Evolutionary conservation across 2,888 invertebrate species (phyloP), one percentile per base, ranked within the genome.

Genomic region (Ichneumoninae sp.): DNA sequence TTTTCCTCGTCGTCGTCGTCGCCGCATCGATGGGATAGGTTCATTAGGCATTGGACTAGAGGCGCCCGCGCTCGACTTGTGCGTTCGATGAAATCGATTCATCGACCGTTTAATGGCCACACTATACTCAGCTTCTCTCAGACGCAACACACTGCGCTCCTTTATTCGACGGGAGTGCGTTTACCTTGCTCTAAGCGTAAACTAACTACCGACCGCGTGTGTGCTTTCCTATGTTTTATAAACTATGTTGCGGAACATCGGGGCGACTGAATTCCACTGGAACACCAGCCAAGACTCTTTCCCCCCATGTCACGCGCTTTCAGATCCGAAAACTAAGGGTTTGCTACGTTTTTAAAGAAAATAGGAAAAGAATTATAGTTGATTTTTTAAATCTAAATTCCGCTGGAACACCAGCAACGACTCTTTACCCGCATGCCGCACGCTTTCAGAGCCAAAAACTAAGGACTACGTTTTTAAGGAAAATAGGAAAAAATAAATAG

Each of bases 41-140:
- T 80, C 80, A 75, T 80, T 80, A 80, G 80, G 68, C 76, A 36
- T 6, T 3, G n/a, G 26, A 10, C 22, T 10, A 44, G 74, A 68
- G 47, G 50, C 47, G 72, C 44, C 60, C 66, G 57, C 30, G 47
- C 26, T 65, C 44, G 66, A 44, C 30, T n/a, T 66, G 36, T 60
- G 80, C 68, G 68, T 75, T 75, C 81, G 81, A 81, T 75, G 81
- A 81, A 81, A 81, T 81, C 81, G 74, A 80, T 80, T 74, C 68
- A 74, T 80, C 80, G 75, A 81, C 75, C 81, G 75, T 62, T 75
- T 75, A 81, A 81, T 81, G 81, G 62, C 30, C 62, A 68, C 62
- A 50, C 26, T 26, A n/a, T 13, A 52, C 36, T 40, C 36, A 22
- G 54, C 62, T 33, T 6, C 76, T 26, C 36, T 47, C 66, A 54